Conservation (phyloP, 2,888 invertebrate genomes). For the Diaphora mendica region DNA sequence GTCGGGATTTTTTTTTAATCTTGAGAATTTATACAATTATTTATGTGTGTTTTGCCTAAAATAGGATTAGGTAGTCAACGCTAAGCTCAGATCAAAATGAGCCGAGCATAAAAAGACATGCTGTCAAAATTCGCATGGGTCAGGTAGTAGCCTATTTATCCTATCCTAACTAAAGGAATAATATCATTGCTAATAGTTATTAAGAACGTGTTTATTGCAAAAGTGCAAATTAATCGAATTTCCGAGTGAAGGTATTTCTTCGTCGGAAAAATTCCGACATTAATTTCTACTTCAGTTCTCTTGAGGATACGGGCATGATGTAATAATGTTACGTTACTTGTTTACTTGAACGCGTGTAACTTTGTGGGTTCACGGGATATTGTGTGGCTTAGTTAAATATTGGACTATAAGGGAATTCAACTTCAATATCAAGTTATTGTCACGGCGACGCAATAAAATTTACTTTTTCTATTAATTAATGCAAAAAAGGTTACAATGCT, state of each 20-base stretch:
- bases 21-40: too few relatives aligned
- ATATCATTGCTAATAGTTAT: background rate
- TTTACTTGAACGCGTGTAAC: conserved; percentile 3
- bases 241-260: background rate
- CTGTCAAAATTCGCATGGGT: too few relatives aligned
- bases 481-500: too few relatives aligned
- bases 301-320: background rate
- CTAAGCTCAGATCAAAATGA: too few relatives aligned
- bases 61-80: too few relatives aligned
- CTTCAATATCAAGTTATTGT: conserved; percentile 8
- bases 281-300: background rate
- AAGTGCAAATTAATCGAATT: background rate
- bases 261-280: background rate
- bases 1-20: too few relatives aligned
- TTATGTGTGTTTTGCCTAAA: too few relatives aligned
- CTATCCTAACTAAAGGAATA: too few relatives aligned
- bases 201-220: background rate
- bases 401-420: background rate
- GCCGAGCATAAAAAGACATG: too few relatives aligned
- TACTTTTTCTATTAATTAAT: too few relatives aligned
- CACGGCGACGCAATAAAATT: background rate
- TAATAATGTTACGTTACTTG: conserved; percentile 10
- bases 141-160: too few relatives aligned
- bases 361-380: conserved; percentile 5
- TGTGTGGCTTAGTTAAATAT: conserved; percentile 9